A percentile compares a stretch with the other conserved stretches of the same genome.
Conservation (phyloP, 2,888 invertebrate genomes). For the Seira ritae region DNA sequence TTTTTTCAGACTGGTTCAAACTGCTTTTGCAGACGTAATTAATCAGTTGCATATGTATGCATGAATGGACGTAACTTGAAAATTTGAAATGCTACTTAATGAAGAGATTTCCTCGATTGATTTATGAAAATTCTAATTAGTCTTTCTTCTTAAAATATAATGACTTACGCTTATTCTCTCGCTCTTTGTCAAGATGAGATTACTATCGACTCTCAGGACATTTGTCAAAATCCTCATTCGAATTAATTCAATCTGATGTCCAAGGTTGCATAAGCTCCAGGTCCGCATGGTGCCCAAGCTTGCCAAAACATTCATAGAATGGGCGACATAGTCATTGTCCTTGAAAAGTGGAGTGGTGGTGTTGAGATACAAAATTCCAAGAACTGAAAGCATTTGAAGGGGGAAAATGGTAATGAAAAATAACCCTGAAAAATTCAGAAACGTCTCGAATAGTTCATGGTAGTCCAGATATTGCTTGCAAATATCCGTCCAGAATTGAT, state of each 20-base stretch:
- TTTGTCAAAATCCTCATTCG: constrained; percentile 25
- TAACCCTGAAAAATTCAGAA: constrained; percentile 34
- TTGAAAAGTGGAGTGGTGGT: not conserved
- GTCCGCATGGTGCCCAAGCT: not conserved
- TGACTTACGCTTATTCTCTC: constrained; percentile 46
- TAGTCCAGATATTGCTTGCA: constrained; percentile 39
- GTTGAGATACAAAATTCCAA: constrained; percentile 30
- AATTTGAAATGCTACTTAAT: no score
- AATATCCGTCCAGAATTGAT: constrained; percentile 42
- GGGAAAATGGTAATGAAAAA: constrained; percentile 47
- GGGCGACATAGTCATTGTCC: not conserved
- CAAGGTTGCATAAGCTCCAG: constrained; percentile 25
- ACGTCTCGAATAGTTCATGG: constrained; percentile 31
- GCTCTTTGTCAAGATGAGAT: constrained; percentile 24
- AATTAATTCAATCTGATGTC: constrained; percentile 23
- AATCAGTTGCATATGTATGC: no score
- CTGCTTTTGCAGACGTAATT: no score
- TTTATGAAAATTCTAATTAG: constrained; percentile 4
- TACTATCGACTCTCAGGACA: constrained; percentile 12
- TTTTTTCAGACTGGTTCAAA: no score
- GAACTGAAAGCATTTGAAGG: constrained; percentile 38
- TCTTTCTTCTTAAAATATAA: no score
- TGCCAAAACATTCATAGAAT: constrained; percentile 20
- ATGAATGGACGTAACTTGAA: no score
- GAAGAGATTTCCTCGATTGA: not conserved